These are phyloP conservation scores for Oreochromis niloticus DNA, from an alignment of 2,113 vertebrate species.

Conservation along the genomic window DNA sequence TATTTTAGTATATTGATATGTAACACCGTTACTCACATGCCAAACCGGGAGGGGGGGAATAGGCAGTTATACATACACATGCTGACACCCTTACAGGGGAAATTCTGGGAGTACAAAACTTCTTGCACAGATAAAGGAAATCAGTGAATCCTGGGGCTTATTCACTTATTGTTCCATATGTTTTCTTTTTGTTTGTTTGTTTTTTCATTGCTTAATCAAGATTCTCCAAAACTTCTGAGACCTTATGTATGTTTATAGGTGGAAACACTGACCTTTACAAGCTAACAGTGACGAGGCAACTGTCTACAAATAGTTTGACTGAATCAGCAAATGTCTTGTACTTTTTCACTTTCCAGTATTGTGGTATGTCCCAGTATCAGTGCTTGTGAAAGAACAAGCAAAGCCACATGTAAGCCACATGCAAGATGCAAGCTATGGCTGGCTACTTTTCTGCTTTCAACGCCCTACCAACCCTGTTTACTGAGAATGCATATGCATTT, in stretches of 20 bases:
- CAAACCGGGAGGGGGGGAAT: neutral
- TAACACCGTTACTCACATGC: neutral
- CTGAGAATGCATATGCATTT: neutral
- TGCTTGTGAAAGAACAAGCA: neutral
- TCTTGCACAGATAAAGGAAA: neutral
- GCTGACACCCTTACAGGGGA: neutral
- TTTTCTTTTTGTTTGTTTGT: neutral
- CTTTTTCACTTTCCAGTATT: neutral
- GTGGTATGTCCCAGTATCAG: neutral
- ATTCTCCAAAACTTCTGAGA: neutral
- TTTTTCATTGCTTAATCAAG: neutral
- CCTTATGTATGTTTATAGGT: neutral
- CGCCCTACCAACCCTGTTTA: neutral
- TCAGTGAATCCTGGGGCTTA: neutral
- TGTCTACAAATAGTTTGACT: neutral
- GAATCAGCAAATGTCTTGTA: neutral
- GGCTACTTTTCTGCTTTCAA: neutral
- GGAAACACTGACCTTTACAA: neutral
- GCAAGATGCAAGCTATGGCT: neutral
- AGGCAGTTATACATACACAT: neutral
- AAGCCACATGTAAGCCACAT: neutral
- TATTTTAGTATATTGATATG: neutral
- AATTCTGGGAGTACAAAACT: rapidly evolving
- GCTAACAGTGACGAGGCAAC: rapidly evolving
- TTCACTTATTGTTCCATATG: neutral